Conservation (phyloP, 2,113 vertebrate species). For the Athene noctua region DNA sequence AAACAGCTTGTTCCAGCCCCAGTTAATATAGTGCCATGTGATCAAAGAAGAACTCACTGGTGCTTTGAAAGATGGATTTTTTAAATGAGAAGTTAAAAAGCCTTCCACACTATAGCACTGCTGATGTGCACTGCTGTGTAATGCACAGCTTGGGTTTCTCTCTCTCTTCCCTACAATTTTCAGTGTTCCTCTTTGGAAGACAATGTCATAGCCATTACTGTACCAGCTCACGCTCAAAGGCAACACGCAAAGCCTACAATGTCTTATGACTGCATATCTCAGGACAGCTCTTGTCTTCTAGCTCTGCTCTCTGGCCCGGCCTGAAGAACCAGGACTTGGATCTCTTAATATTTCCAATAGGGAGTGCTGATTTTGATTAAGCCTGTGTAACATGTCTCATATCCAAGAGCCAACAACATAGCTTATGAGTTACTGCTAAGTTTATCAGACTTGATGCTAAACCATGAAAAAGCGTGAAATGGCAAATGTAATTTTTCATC, state of each 20-base stretch:
- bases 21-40: neutral
- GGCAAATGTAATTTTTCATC: conserved; percentile 18
- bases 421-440: neutral
- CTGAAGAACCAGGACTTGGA: neutral
- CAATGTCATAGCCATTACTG: neutral
- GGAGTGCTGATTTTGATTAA: neutral
- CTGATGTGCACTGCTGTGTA: neutral
- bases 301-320: neutral
- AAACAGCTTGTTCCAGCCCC: neutral
- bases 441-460: conserved; percentile 1
- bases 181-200: neutral
- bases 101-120: neutral
- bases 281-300: neutral
- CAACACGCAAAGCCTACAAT: neutral
- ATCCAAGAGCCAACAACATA: neutral
- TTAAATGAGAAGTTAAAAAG: neutral
- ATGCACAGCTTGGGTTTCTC: neutral
- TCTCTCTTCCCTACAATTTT: neutral
- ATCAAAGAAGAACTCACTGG: neutral
- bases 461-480: neutral
- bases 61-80: neutral
- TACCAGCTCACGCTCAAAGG: neutral
- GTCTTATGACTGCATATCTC: neutral
- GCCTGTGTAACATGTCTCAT: neutral
- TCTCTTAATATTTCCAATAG: neutral